These are phyloP conservation scores for Lepus townsendii DNA, from an alignment of 2,797 vertebrate species.

Conservation along the genomic window DNA sequence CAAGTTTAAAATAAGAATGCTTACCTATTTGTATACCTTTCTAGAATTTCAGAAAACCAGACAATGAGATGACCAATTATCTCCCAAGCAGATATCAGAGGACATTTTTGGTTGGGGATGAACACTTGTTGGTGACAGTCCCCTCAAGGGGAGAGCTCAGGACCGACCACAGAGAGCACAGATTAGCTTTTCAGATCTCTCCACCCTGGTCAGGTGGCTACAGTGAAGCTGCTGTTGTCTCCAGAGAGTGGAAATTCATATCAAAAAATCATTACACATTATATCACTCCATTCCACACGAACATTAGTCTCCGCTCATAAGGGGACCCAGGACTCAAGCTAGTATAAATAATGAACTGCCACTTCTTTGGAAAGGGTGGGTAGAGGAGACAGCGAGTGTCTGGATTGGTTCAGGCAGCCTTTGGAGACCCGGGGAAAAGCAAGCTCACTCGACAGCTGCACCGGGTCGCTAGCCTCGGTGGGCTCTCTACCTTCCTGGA, in stretches of 20 bases:
- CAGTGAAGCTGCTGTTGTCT: constrained; percentile 77
- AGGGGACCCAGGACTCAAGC: constrained; percentile 86
- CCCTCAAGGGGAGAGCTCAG: background rate
- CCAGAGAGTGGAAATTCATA: constrained; percentile 86
- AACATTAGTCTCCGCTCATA: constrained; percentile 86
- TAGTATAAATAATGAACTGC: constrained; percentile 88
- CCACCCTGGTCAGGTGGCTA: constrained; percentile 83
- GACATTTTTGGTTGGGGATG: constrained; percentile 39
- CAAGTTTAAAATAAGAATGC: constrained; percentile 49
- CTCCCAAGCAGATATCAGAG: constrained; percentile 61
- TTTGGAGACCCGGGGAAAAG: constrained; percentile 49
- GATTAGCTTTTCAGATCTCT: constrained; percentile 83
- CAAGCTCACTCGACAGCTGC: constrained; percentile 61
- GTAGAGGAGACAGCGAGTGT: constrained; percentile 31
- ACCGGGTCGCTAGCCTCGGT: constrained; percentile 33
- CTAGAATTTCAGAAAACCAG: constrained; percentile 67
- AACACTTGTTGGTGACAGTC: constrained; percentile 27
- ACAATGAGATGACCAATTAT: constrained; percentile 31
- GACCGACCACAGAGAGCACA: constrained; percentile 63
- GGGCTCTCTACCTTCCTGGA: constrained; percentile 82
- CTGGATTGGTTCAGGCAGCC: constrained; percentile 67
- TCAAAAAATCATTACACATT: constrained; percentile 87
- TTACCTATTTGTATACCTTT: background rate
- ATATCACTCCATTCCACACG: constrained; percentile 86
- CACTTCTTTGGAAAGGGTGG: constrained; percentile 83